A percentile compares a stretch with the other conserved stretches of the same genome.
These are phyloP conservation scores for Oscheius sp. DNA, from an alignment of 2,888 invertebrate species.

Conservation along the genomic window DNA sequence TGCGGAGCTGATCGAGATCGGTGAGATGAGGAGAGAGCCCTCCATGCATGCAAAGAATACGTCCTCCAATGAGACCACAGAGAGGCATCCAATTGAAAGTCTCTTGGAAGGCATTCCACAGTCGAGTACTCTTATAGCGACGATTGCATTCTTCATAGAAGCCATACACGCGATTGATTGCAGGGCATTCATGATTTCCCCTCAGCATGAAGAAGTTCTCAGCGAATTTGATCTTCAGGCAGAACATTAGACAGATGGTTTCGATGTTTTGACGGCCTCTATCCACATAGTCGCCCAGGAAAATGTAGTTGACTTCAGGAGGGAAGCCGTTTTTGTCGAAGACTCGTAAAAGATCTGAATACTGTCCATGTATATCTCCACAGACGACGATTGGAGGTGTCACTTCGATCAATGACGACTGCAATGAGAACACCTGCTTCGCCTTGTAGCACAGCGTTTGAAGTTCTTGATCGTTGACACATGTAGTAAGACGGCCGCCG, in stretches of 20 bases:
- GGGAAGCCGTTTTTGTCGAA: slow-evolving; percentile 67
- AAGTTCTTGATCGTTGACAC: slow-evolving; percentile 23
- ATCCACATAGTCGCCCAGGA: slow-evolving; percentile 66
- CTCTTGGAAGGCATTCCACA: slow-evolving; percentile 62
- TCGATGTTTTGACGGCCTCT: slow-evolving; percentile 66
- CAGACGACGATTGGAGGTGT: slow-evolving; percentile 63
- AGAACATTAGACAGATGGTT: slow-evolving; percentile 65
- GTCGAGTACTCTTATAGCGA: slow-evolving; percentile 50
- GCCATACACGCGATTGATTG: slow-evolving; percentile 61
- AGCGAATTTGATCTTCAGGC: slow-evolving; percentile 55
- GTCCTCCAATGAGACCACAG: slow-evolving; percentile 58
- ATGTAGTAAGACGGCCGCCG: slow-evolving; percentile 45
- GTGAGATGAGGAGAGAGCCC: slow-evolving; percentile 62
- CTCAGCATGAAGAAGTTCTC: slow-evolving; percentile 57
- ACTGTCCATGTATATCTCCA: slow-evolving; percentile 63
- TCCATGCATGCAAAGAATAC: slow-evolving; percentile 65
- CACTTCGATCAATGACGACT: slow-evolving; percentile 57
- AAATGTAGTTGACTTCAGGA: slow-evolving; percentile 61
- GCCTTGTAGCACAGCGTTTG: slow-evolving; percentile 30
- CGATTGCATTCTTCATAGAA: slow-evolving; percentile 61
- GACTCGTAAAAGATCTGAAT: slow-evolving; percentile 61
- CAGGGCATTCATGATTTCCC: slow-evolving; percentile 57
- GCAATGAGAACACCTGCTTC: slow-evolving; percentile 54
- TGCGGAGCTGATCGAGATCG: slow-evolving; percentile 58
- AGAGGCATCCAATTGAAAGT: slow-evolving; percentile 68